phyloP scores from a whole-genome alignment of 2,113 vertebrate genomes.

The Arothron firmamentum region DNA sequence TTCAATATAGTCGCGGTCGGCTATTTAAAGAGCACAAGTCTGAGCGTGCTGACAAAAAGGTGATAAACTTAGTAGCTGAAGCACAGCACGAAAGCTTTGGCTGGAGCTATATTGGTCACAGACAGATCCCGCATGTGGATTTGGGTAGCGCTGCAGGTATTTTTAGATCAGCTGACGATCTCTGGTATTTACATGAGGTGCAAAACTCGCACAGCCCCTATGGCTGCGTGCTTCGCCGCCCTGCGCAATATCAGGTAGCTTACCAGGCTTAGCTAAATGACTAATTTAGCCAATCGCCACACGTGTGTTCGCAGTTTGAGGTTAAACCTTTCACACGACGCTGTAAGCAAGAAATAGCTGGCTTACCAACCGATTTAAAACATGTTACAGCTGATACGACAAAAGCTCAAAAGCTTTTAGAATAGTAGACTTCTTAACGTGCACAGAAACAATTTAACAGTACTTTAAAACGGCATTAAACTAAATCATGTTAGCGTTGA shows the following conservation, averaged over 20 bases:
- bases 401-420: neutral
- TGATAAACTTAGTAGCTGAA: conserved; percentile 76
- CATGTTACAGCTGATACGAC: neutral
- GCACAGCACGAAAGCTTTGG: conserved; percentile 74
- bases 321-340: neutral
- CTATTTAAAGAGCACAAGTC: conserved; percentile 72
- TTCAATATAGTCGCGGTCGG: conserved; percentile 72
- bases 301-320: neutral
- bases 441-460: neutral
- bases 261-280: conserved; percentile 20
- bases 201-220: conserved; percentile 10
- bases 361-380: neutral
- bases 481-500: too few species aligned
- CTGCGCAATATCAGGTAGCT: conserved; percentile 12
- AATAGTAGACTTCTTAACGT: neutral
- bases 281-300: conserved; percentile 2
- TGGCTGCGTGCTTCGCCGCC: conserved; percentile 15
- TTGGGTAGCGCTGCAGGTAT: conserved; percentile 69
- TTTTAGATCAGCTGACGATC: conserved; percentile 72
- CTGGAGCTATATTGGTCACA: conserved; percentile 72
- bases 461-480: too few species aligned
- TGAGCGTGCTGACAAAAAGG: conserved; percentile 77
- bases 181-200: conserved; percentile 47
- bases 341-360: too few species aligned
- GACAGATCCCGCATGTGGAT: conserved; percentile 70